phyloP scores from a whole-genome alignment of 2,888 invertebrate genomes.

The Serripes groenlandicus region DNA sequence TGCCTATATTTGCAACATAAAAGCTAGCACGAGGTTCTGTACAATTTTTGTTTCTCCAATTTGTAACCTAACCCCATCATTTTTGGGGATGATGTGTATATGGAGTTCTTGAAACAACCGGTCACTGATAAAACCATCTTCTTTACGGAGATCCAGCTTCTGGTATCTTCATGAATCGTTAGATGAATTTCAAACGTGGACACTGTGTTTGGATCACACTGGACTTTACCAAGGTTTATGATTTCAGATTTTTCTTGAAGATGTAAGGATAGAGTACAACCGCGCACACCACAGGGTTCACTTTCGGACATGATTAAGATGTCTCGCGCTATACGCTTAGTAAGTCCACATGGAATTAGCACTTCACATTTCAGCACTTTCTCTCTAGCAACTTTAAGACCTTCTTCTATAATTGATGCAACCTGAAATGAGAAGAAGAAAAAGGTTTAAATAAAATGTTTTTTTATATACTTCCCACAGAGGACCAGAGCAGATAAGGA shows the following conservation, averaged over 20 bases:
- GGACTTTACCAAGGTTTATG: conserved; percentile 92
- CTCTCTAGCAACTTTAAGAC: conserved; percentile 93
- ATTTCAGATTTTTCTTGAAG: conserved; percentile 88
- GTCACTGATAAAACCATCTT: conserved; percentile 90
- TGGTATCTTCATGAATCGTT: conserved; percentile 94
- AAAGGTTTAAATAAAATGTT: too few species aligned
- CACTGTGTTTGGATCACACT: conserved; percentile 94
- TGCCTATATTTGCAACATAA: too few species aligned
- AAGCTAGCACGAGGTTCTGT: conserved; percentile 86
- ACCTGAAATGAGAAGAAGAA: conserved; percentile 83
- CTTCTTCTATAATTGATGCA: conserved; percentile 92
- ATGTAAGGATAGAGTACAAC: conserved; percentile 94
- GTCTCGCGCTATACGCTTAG: conserved; percentile 92
- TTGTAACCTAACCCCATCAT: conserved; percentile 96
- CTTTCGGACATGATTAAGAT: conserved; percentile 94
- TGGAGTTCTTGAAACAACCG: conserved; percentile 74
- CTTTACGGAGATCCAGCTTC: conserved; percentile 95
- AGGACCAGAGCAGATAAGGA: too few species aligned
- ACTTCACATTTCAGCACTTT: conserved; percentile 94
- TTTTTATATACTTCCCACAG: too few species aligned
- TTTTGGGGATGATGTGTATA: conserved; percentile 73
- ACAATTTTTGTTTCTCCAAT: conserved; percentile 96
- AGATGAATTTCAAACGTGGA: conserved; percentile 96
- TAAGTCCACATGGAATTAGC: conserved; percentile 93
- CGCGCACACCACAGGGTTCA: conserved; percentile 95